Evolutionary conservation across 2,888 invertebrate genomes (phyloP).

Genomic region (Caenorhabditis parvicauda): DNA sequence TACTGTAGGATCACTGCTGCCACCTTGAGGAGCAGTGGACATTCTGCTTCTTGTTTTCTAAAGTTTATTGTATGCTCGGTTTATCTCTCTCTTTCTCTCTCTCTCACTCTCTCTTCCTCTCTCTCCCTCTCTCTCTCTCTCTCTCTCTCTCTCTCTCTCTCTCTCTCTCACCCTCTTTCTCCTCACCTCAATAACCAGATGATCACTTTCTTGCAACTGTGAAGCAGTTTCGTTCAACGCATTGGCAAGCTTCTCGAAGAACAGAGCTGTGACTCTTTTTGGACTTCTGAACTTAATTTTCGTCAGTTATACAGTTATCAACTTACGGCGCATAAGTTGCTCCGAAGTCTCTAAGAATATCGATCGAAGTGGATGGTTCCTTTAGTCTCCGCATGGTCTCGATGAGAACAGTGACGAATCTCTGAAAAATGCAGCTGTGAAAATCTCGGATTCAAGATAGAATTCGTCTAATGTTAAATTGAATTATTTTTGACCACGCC

Average conservation of each 20-base stretch:
- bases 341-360: conserved; percentile 41
- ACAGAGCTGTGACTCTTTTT: conserved; percentile 43
- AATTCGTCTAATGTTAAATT: too few species aligned
- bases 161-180: conserved; percentile 29
- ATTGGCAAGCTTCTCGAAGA: conserved; percentile 45
- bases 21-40: too few species aligned
- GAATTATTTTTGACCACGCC: too few species aligned
- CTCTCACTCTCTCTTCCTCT: too few species aligned
- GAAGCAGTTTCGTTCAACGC: conserved; percentile 41
- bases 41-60: too few species aligned
- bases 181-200: conserved; percentile 41
- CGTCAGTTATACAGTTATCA: not conserved
- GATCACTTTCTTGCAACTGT: conserved; percentile 44
- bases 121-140: too few species aligned
- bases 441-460: too few species aligned
- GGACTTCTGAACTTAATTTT: conserved; percentile 16
- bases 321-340: conserved; percentile 37
- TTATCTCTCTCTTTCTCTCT: too few species aligned
- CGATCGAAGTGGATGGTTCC: conserved; percentile 37
- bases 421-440: conserved; percentile 18
- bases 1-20: too few species aligned
- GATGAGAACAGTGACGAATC: conserved; percentile 36
- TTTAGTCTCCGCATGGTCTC: conserved; percentile 40
- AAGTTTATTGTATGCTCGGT: too few species aligned
- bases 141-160: conserved; percentile 24